Percentiles rank a stretch among this genome's conserved stretches.
Conservation (phyloP, 2,113 vertebrate species). For the Chlorodrepanis virens region DNA sequence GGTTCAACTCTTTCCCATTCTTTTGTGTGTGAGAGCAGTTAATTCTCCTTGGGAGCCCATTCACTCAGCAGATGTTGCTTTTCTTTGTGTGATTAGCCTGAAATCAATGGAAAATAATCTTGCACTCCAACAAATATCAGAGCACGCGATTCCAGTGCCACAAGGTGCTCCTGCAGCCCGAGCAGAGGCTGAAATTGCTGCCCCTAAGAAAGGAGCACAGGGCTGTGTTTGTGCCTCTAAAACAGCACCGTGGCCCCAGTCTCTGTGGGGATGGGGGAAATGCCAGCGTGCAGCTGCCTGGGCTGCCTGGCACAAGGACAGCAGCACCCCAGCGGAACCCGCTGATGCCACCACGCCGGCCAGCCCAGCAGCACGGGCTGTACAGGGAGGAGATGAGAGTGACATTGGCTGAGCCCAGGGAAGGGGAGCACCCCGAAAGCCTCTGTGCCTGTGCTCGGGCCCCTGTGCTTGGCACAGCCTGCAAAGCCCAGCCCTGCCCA, state of each 20-base stretch:
- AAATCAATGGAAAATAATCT: conserved; percentile 27
- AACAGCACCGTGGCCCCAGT: fast-evolving
- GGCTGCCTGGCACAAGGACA: background rate
- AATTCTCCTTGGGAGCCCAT: conserved; percentile 48
- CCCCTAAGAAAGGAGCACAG: fast-evolving
- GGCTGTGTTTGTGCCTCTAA: background rate
- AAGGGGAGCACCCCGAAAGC: fast-evolving
- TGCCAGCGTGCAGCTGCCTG: background rate
- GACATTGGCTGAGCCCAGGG: fast-evolving
- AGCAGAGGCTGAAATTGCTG: background rate
- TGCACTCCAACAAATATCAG: background rate
- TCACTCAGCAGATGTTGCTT: conserved; percentile 58
- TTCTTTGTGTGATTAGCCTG: conserved; percentile 44
- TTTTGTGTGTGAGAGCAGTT: background rate
- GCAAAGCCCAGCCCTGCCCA: background rate
- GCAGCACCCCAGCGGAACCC: background rate
- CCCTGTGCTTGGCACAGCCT: background rate
- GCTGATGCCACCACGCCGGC: fast-evolving
- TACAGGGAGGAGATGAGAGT: fast-evolving
- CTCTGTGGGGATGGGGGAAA: background rate
- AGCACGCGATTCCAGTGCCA: background rate
- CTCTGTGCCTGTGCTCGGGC: fast-evolving
- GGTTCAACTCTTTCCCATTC: conserved; percentile 43
- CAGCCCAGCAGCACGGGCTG: background rate
- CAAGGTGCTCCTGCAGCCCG: background rate